Evolutionary conservation across 2,888 invertebrate species (phyloP), one percentile per base, ranked within the genome.

Genomic region (Megaustenia siamemsis): DNA sequence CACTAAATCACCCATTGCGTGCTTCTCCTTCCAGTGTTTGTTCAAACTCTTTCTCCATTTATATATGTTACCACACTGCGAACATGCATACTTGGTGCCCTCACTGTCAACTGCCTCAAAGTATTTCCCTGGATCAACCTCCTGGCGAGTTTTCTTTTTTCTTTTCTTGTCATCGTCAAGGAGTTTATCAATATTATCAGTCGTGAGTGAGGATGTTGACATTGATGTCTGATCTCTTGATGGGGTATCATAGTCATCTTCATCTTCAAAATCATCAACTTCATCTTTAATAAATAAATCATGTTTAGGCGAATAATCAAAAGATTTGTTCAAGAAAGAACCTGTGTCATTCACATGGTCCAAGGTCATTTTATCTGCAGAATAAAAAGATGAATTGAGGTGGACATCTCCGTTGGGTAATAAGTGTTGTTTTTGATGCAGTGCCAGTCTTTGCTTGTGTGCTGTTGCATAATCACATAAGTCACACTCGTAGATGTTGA

Each of bases 21-120:
- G 94, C 87, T 94, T 94, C 86, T 94, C 94, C 89, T 94, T 94
- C 94, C 94, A 94, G 89, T 94, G 94, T 87, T 94, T 94, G 88
- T 94, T 94, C 35, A 94, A 89, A 21, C 93, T 93, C 87, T 94
- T 94, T 69, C 93, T 88, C 93, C 94, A 94, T 86, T 93, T 93
- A 89, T 94, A 94, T 32, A 93, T 91, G 88, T 93, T 94, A 21
- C 93, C 93, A 89, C 94, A 94, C 86, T 92, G 92, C 18, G 94
- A 93, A 87, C 94, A 94, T 3, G 93, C 93, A 90, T 92, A 94
- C 87, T 93, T 93, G 0, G 92, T 91, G 40, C 93, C 92, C 82
- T 89, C 90, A 40, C 92, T 91, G 85, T 93, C 93, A 43, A 91
- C 89, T 21, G 93, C 85, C 79, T 85, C 82, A 86, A 92, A 91